Evolutionary conservation across 2,113 vertebrate genomes (phyloP).

Genomic region (Alectura lathami): DNA sequence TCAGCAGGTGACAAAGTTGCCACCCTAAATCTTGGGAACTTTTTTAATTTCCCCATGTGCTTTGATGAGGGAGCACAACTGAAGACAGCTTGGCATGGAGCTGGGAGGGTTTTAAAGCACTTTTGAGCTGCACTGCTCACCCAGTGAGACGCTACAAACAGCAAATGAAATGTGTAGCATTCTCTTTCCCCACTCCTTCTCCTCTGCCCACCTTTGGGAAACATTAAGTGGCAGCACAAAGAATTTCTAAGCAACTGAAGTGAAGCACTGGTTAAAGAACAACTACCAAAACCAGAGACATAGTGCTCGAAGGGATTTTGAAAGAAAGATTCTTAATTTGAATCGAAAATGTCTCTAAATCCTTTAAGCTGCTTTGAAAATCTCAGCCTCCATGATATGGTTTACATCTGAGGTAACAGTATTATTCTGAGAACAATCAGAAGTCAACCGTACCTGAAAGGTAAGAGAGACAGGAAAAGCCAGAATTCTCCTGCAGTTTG

Average conservation of each 20-base stretch:
- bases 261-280: conserved; percentile 17
- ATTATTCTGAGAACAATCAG: conserved; percentile 15
- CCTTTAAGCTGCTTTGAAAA: conserved; percentile 65
- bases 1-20: background rate
- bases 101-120: background rate
- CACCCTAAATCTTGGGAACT: background rate
- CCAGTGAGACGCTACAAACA: background rate
- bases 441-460: background rate
- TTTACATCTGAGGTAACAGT: conserved; percentile 45
- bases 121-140: background rate
- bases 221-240: conserved; percentile 2
- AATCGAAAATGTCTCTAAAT: conserved; percentile 65
- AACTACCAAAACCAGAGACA: background rate
- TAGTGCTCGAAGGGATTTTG: conserved; percentile 30
- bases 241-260: background rate
- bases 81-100: background rate
- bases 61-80: background rate
- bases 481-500: background rate
- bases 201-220: background rate
- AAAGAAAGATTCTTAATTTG: conserved; percentile 58
- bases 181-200: background rate
- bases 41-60: fast-evolving
- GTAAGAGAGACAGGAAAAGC: background rate
- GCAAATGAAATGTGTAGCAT: background rate
- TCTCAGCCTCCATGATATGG: conserved; percentile 28